phyloP scores from a whole-genome alignment of 2,113 vertebrate genomes.

The Chloropsis cyanopogon region DNA sequence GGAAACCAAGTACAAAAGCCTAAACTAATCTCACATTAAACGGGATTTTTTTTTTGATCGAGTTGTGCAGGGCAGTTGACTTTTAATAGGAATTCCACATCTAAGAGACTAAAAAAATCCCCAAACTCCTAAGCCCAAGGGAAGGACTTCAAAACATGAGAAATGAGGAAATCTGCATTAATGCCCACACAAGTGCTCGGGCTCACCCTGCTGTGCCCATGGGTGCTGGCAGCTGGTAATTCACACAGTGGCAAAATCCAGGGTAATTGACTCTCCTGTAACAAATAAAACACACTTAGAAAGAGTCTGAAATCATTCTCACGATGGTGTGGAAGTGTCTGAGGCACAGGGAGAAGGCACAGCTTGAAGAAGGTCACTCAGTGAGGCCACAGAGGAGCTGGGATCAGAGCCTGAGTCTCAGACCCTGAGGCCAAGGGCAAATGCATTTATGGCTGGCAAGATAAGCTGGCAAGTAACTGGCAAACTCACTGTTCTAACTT shows the following conservation, averaged over 20 bases:
- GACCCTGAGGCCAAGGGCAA: neutral
- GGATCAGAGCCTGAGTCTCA: neutral
- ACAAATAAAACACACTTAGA: neutral
- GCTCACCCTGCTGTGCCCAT: neutral
- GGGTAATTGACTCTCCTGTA: neutral
- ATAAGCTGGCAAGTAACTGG: neutral
- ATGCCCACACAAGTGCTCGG: neutral
- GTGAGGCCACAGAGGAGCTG: neutral
- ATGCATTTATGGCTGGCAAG: accelerated
- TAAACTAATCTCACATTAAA: conserved; percentile 56
- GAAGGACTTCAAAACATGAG: conserved; percentile 14
- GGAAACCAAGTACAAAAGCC: conserved; percentile 50
- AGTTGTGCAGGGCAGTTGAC: neutral
- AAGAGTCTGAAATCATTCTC: neutral
- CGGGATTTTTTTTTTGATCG: neutral
- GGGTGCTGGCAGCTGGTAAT: neutral
- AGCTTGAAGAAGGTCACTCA: neutral
- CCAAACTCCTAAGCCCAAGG: neutral
- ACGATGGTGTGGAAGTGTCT: accelerated
- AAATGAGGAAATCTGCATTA: neutral
- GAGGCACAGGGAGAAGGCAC: neutral
- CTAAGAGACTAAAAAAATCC: neutral
- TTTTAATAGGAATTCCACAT: conserved; percentile 3
- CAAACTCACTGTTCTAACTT: neutral
- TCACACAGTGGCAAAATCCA: neutral